A percentile compares a stretch with the other conserved stretches of the same genome.
Evolutionary conservation across 2,888 invertebrate species (phyloP).

Genomic region (Hirtodrosophila cameraria): DNA sequence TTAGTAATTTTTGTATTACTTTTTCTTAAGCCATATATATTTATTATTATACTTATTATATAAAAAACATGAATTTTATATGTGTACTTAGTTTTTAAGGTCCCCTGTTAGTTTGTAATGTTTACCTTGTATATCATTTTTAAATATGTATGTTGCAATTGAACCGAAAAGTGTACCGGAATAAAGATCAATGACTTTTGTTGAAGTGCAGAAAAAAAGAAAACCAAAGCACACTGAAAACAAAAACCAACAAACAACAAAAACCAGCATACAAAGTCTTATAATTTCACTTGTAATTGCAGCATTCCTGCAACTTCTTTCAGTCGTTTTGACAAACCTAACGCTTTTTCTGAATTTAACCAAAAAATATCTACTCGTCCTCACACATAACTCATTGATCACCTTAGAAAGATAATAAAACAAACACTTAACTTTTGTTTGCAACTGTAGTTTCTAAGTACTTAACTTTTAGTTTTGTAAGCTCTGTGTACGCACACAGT

Average conservation of each 20-base stretch:
- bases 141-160: constrained; percentile 74
- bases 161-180: constrained; percentile 77
- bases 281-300: constrained; percentile 44
- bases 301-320: constrained; percentile 40
- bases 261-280: constrained; percentile 54
- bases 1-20: constrained; percentile 73
- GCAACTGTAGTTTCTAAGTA: constrained; percentile 70
- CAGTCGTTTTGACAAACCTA: constrained; percentile 59
- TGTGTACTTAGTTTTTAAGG: constrained; percentile 73
- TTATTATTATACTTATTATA: constrained; percentile 49
- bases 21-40: constrained; percentile 73
- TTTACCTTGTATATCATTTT: constrained; percentile 70
- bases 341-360: constrained; percentile 70
- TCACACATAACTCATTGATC: constrained; percentile 78
- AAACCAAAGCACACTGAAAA: constrained; percentile 57
- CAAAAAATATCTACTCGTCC: constrained; percentile 40
- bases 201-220: constrained; percentile 77
- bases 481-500: constrained; percentile 31
- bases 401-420: constrained; percentile 33
- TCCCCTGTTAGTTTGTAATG: constrained; percentile 64
- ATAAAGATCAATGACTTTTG: constrained; percentile 83
- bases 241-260: constrained; percentile 62
- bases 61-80: constrained; percentile 74
- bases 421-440: constrained; percentile 70
- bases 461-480: constrained; percentile 67